Percentiles rank a stretch among this genome's conserved stretches.
Conservation (phyloP, 1,140 invertebrate species). For the Drosophila novamexicana region DNA sequence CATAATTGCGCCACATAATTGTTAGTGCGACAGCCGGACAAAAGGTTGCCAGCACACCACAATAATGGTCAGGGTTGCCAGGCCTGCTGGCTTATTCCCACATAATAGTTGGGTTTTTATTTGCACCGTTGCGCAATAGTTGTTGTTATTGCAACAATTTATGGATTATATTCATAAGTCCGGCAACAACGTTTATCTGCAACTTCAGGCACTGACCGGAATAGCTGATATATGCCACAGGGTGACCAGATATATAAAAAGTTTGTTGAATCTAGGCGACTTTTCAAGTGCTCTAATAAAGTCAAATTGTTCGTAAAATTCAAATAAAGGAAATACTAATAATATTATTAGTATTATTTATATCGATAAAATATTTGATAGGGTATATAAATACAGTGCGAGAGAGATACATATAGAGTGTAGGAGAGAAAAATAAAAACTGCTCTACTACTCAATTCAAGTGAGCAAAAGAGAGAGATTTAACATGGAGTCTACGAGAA, state of each 20-base stretch:
- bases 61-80: constrained; percentile 17
- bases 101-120: constrained; percentile 69
- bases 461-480: no score
- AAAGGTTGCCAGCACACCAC: constrained; percentile 33
- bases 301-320: background rate
- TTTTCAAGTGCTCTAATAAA: background rate
- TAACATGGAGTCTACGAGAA: no score
- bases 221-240: constrained; percentile 34
- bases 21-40: constrained; percentile 26
- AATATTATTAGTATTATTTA: no score
- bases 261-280: background rate
- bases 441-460: no score
- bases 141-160: constrained; percentile 77
- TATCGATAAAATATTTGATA: no score
- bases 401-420: no score
- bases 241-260: constrained; percentile 15
- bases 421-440: no score
- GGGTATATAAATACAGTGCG: no score
- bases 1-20: constrained; percentile 76
- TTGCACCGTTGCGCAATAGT: constrained; percentile 51
- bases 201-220: constrained; percentile 35
- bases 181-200: constrained; percentile 63
- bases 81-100: constrained; percentile 67
- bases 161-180: constrained; percentile 81
- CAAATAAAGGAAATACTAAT: no score